Conservation (phyloP, 2,888 invertebrate species). For the Leucoma salicis region DNA sequence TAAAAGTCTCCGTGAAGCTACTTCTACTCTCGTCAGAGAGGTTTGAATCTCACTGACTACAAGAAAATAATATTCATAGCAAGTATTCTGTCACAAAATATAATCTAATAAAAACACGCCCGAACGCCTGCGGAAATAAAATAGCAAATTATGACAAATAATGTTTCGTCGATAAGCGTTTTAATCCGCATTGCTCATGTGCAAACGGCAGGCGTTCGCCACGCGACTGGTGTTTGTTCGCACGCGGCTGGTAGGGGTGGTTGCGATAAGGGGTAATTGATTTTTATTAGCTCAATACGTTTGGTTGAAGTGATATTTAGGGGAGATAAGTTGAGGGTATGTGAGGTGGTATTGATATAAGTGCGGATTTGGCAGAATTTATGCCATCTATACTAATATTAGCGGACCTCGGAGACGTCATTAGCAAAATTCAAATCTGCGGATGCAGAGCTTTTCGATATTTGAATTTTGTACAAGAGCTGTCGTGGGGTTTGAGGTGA, state of each 20-base stretch:
- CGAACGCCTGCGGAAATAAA: constrained; percentile 26
- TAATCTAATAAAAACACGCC: constrained; percentile 3
- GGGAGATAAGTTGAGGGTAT: constrained; percentile 1
- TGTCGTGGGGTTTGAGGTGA: too few species aligned
- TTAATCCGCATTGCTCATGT: constrained; percentile 22
- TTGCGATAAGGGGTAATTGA: constrained; percentile 29
- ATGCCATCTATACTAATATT: too few species aligned
- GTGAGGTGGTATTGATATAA: constrained; percentile 2
- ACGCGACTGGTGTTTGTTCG: constrained; percentile 20
- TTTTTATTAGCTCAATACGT: constrained; percentile 32
- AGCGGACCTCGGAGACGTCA: too few species aligned
- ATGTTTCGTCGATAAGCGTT: constrained; percentile 24
- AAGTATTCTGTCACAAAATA: too few species aligned
- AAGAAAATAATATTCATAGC: too few species aligned
- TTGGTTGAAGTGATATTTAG: constrained; percentile 13
- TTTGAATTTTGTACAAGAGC: too few species aligned
- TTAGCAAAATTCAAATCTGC: too few species aligned
- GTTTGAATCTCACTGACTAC: too few species aligned
- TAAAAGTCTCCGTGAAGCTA: too few species aligned
- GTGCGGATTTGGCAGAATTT: neutral
- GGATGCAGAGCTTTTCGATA: too few species aligned
- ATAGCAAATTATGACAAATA: constrained; percentile 38
- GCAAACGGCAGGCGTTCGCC: constrained; percentile 8
- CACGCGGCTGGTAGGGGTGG: constrained; percentile 1
- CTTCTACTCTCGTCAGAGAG: too few species aligned